A percentile compares a stretch with the other conserved stretches of the same genome.
Evolutionary conservation across 2,888 invertebrate species (phyloP).

Genomic region (Caenorhabditis wallacei): DNA sequence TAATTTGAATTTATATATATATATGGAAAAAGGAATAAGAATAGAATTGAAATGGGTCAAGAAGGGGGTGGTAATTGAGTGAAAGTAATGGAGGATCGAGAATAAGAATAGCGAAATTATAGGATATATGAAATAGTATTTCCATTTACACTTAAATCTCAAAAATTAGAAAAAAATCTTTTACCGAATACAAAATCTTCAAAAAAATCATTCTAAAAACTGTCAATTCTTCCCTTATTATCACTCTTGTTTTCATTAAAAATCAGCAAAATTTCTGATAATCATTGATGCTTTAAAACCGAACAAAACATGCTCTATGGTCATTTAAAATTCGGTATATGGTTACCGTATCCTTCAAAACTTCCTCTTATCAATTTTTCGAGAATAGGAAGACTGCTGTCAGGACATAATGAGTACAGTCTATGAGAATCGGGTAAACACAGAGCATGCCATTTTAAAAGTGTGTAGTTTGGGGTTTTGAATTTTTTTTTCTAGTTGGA

Average conservation of each 20-base stretch:
- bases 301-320: constrained; percentile 12
- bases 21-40: neutral
- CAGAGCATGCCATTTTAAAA: neutral
- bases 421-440: constrained; percentile 9
- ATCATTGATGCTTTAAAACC: constrained; percentile 30
- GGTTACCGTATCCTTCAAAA: neutral
- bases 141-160: too few species aligned
- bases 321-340: neutral
- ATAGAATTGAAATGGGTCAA: constrained; percentile 19
- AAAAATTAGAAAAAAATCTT: neutral
- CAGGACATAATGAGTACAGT: constrained; percentile 9
- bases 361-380: neutral
- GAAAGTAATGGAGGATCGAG: neutral
- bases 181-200: neutral
- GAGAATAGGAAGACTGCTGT: too few species aligned
- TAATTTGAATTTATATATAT: constrained; percentile 3
- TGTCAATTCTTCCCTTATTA: constrained; percentile 13
- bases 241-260: neutral
- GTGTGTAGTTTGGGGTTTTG: neutral
- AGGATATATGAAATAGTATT: neutral
- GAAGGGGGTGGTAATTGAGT: neutral
- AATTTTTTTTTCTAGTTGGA: too few species aligned
- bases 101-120: neutral
- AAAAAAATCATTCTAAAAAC: neutral
- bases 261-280: too few species aligned